Evolutionary conservation across 2,888 invertebrate species (phyloP).

Genomic region (Agriopis aurantiaria): DNA sequence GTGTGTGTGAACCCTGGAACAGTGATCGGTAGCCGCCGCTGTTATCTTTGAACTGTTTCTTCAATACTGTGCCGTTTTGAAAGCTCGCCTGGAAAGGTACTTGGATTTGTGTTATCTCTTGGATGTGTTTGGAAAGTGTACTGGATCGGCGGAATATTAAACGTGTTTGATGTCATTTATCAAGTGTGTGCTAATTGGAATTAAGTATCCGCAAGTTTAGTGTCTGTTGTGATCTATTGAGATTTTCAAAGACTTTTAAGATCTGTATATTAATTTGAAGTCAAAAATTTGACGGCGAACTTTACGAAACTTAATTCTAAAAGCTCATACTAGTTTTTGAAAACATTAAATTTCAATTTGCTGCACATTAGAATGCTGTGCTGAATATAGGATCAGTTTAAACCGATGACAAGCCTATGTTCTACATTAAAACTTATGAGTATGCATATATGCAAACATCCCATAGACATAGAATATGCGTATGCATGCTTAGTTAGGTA

Average conservation of each 20-base stretch:
- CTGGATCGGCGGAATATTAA: conserved; percentile 17
- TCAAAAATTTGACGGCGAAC: neutral
- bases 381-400: neutral
- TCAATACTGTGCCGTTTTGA: conserved; percentile 59
- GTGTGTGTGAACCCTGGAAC: conserved; percentile 81
- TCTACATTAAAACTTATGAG: neutral
- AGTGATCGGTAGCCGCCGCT: conserved; percentile 80
- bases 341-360: neutral
- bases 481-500: too few relatives aligned
- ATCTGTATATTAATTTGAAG: neutral
- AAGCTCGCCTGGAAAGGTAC: conserved; percentile 78
- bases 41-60: conserved; percentile 83
- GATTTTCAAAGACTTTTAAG: neutral
- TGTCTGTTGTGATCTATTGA: neutral
- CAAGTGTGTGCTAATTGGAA: conserved; percentile 14
- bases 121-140: conserved; percentile 42
- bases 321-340: neutral
- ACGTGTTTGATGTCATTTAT: conserved; percentile 13
- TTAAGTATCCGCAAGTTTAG: conserved; percentile 19
- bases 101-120: conserved; percentile 61
- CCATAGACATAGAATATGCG: neutral
- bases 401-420: neutral
- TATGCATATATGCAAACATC: conserved; percentile 1
- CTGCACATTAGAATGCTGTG: neutral
- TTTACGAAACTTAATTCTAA: conserved; percentile 20